These are phyloP conservation scores for Orchesella cincta DNA, from an alignment of 1,140 invertebrate species.

Conservation along the genomic window DNA sequence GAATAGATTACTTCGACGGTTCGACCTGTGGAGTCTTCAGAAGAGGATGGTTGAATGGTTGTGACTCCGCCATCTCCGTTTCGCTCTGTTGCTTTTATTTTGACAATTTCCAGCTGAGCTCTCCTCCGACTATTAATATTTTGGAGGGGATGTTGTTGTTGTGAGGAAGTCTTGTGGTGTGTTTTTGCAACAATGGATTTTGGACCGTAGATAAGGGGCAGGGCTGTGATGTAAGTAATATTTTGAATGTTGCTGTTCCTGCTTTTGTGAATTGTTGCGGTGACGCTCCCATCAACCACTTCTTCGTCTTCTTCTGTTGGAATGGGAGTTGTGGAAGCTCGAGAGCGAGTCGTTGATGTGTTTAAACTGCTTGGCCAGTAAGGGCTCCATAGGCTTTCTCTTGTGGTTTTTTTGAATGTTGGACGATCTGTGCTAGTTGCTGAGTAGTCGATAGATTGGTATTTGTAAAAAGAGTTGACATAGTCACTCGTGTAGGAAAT, in stretches of 20 bases:
- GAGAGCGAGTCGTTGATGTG: not conserved
- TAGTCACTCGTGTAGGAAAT: constrained; percentile 31
- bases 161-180: too few relatives aligned
- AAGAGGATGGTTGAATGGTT: not conserved
- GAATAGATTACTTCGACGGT: constrained; percentile 7
- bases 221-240: not conserved
- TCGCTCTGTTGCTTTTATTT: constrained; percentile 6
- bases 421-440: constrained; percentile 40
- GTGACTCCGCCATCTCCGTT: not conserved
- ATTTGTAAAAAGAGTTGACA: constrained; percentile 41
- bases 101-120: constrained; percentile 12
- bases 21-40: not conserved
- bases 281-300: not conserved
- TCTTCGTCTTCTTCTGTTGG: too few relatives aligned
- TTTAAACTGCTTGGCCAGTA: not conserved
- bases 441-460: constrained; percentile 36
- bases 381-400: constrained; percentile 37
- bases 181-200: not conserved
- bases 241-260: not conserved
- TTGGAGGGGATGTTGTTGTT: constrained; percentile 4
- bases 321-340: not conserved
- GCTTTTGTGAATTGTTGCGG: not conserved
- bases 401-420: constrained; percentile 38
- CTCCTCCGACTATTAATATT: not conserved
- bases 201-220: not conserved